Percentiles rank a stretch among this genome's conserved stretches.
These are phyloP conservation scores for Pangasius mekongensis DNA, from an alignment of 2,797 vertebrate species.

Conservation along the genomic window DNA sequence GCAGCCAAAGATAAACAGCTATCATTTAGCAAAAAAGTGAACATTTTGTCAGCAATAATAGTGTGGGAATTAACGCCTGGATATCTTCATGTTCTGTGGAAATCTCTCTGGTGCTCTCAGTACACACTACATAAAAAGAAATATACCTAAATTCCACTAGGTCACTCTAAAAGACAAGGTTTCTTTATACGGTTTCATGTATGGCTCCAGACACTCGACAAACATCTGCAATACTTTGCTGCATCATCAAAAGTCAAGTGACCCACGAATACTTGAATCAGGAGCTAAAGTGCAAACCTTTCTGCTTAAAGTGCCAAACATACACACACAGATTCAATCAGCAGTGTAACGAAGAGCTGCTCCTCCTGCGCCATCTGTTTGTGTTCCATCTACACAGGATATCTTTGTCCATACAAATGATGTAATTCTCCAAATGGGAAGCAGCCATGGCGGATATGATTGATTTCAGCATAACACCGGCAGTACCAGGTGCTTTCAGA, in stretches of 20 bases:
- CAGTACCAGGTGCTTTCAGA: conserved; percentile 90
- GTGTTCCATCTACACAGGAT: conserved; percentile 70
- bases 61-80: not conserved
- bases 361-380: conserved; percentile 51
- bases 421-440: conserved; percentile 82
- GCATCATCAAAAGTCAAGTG: conserved; percentile 14
- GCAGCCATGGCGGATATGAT: conserved; percentile 77
- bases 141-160: not conserved
- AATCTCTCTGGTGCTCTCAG: not conserved
- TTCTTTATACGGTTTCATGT: not conserved
- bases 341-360: conserved; percentile 44
- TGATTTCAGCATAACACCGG: conserved; percentile 84
- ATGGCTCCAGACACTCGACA: not conserved
- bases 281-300: conserved; percentile 44
- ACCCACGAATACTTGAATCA: not conserved
- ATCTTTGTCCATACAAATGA: conserved; percentile 73
- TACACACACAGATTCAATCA: conserved; percentile 46
- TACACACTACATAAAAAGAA: not conserved
- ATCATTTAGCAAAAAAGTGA: conserved; percentile 28
- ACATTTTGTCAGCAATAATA: not conserved
- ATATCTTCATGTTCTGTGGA: not conserved
- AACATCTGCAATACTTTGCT: not conserved
- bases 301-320: conserved; percentile 40
- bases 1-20: conserved; percentile 37
- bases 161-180: not conserved